Evolutionary conservation across 2,888 invertebrate genomes (phyloP), one percentile per base, ranked within the genome.

Genomic region (Pseudococcus longispinus): DNA sequence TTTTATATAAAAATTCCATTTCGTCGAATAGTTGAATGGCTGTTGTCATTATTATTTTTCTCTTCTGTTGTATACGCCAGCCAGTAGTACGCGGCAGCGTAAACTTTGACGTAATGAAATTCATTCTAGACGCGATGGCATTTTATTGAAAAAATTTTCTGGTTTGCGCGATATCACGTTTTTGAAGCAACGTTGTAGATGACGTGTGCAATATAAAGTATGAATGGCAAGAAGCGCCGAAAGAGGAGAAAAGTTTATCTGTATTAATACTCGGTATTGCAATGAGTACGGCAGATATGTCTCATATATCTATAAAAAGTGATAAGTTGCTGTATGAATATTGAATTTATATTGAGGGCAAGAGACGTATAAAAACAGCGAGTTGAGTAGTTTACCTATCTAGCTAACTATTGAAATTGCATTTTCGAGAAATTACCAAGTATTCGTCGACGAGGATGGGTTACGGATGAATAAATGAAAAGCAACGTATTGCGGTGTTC

Each of bases 401-500:
- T 37, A 37, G 4, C 37, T 8, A 46, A 46, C 11, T 46, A 46
- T 46, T 46, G 44, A 11, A 46, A 46, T 46, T 20, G 20, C 60
- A 60, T 60, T 60, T 60, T 60, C 1, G n/a, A 60, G 20, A 60
- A 60, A 60, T 60, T 60, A n/a, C n/a, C n/a, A n/a, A n/a, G n/a
- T n/a, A 23, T 60, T 60, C 3, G 20, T 60, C 9, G 20, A 46
- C 3, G 44, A 3, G 15, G 44, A 46, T 46, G 60, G 23, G 20
- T 60, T 20, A n/a, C n/a, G n/a, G 60, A 60, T 60, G 60, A 60
- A 60, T 60, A 60, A 60, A 60, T 60, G 60, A 60, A 23, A 60
- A 60, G 60, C 44, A 46, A 0, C 23, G 60, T 20, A 60, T 60
- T 60, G 60, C 60, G 60, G 60, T 60, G 60, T 23, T 60, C 2